A percentile compares a stretch with the other conserved stretches of the same genome.
Evolutionary conservation across 1,140 invertebrate genomes (phyloP).

Genomic region (Thaumetopoea pityocampa): DNA sequence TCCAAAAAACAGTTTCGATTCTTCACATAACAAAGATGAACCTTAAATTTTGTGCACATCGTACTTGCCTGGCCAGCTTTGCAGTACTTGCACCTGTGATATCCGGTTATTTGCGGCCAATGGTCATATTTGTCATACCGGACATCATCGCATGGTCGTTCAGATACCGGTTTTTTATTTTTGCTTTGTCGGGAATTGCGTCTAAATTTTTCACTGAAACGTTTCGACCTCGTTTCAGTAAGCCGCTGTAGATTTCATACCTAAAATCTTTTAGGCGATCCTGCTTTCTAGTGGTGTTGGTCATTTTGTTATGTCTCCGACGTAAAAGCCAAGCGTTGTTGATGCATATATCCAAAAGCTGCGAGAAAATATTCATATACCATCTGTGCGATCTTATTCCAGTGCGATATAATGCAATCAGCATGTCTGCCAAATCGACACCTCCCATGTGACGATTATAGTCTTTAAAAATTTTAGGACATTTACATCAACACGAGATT

Average conservation of each 20-base stretch:
- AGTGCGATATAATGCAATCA: neutral
- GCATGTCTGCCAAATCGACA: conserved; percentile 1
- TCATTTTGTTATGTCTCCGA: conserved; percentile 14
- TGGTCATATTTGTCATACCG: conserved; percentile 17
- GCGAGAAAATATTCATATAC: conserved; percentile 16
- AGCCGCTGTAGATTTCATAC: conserved; percentile 14
- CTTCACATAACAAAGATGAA: conserved; percentile 18
- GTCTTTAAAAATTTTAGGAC: neutral
- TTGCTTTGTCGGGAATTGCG: conserved; percentile 9
- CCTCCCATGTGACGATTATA: conserved; percentile 1
- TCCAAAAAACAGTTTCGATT: conserved; percentile 16
- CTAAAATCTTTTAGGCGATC: conserved; percentile 20
- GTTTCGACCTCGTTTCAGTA: conserved; percentile 10
- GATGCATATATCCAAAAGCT: conserved; percentile 17
- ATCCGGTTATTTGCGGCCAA: conserved; percentile 11
- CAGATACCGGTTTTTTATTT: conserved; percentile 18
- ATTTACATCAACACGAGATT: neutral
- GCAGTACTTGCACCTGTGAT: conserved; percentile 21
- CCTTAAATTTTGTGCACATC: conserved; percentile 22
- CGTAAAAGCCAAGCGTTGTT: conserved; percentile 12
- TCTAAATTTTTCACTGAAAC: conserved; percentile 8
- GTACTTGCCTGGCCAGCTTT: conserved; percentile 19
- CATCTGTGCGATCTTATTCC: neutral
- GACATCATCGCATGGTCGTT: conserved; percentile 16
- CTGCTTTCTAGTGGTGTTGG: conserved; percentile 8